phyloP scores from a whole-genome alignment of 2,113 vertebrate genomes.

The Cygnus atratus region DNA sequence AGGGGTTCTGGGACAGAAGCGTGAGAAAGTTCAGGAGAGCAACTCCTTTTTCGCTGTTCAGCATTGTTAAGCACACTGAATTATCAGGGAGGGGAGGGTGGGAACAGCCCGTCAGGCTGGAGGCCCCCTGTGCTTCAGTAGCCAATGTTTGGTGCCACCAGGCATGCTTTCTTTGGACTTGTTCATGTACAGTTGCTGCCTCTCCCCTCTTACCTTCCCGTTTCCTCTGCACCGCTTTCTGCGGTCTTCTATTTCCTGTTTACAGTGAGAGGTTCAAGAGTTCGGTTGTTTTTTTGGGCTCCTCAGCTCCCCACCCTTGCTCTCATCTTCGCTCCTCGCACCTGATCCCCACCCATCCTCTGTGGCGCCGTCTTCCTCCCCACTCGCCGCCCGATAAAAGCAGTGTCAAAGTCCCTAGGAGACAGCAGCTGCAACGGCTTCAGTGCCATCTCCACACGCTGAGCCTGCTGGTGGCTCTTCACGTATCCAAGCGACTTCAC shows the following conservation, averaged over 20 bases:
- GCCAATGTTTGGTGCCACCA: accelerated
- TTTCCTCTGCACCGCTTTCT: not conserved
- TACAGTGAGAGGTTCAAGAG: not conserved
- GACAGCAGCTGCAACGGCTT: not conserved
- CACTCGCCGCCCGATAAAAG: accelerated
- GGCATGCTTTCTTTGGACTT: not conserved
- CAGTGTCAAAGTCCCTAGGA: accelerated
- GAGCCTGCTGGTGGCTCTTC: not conserved
- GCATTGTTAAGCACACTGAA: accelerated
- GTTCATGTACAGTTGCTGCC: not conserved
- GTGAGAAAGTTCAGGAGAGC: not conserved
- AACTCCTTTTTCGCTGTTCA: not conserved
- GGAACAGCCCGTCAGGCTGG: not conserved
- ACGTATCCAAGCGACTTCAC: not conserved
- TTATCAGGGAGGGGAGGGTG: not conserved
- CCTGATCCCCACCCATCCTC: constrained; percentile 41
- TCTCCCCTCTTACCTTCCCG: not conserved
- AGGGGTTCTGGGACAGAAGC: accelerated
- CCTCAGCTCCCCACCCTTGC: not conserved
- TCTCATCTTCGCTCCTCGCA: not conserved
- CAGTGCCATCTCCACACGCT: accelerated
- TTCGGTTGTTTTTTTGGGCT: not conserved
- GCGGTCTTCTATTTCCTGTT: constrained; percentile 30
- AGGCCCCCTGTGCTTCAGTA: not conserved
- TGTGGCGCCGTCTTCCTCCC: not conserved